Conservation (phyloP, 1,140 invertebrate species). For the Panulirus ornatus region DNA sequence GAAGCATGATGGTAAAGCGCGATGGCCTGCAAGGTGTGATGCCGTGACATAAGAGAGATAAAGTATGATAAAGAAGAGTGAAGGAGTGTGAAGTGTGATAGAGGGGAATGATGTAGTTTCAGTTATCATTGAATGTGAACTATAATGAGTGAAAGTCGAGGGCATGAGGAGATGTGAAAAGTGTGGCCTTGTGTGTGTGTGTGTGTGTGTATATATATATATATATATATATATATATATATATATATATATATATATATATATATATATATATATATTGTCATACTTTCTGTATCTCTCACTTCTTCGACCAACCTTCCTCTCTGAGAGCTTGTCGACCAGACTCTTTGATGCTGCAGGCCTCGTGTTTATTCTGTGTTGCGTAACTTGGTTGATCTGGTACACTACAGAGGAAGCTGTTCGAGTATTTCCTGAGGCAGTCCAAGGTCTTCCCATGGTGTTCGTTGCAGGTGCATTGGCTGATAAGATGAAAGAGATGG, state of each 20-base stretch:
- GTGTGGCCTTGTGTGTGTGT: background rate
- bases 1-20: background rate
- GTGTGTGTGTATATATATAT: background rate
- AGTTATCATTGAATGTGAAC: background rate
- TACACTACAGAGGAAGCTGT: too few relatives aligned
- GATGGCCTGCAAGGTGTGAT: background rate
- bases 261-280: background rate
- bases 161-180: background rate
- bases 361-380: background rate
- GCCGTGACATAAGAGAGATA: background rate
- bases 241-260: background rate
- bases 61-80: background rate
- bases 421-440: too few relatives aligned
- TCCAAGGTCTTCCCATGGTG: too few relatives aligned
- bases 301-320: background rate
- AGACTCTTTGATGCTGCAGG: background rate
- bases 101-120: background rate
- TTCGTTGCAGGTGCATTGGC: background rate
- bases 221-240: background rate
- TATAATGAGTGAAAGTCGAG: background rate
- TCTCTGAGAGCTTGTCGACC: background rate
- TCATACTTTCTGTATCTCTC: background rate
- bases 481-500: background rate
- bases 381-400: background rate
- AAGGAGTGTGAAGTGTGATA: background rate